Conservation (phyloP, 1,140 invertebrate species). For the Drosophila pseudoobscura region DNA sequence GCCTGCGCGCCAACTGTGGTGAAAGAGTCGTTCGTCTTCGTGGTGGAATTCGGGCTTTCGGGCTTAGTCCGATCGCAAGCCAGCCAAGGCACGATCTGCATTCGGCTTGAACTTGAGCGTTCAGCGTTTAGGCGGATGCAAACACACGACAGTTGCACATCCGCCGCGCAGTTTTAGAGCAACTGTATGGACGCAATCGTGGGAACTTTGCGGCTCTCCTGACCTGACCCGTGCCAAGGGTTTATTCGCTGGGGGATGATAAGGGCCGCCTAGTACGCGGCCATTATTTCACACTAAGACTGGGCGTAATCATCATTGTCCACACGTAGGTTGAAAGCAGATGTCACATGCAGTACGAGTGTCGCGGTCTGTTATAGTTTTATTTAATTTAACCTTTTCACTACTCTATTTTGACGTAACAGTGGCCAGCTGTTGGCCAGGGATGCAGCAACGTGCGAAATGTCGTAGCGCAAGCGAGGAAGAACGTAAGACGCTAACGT, state of each 20-base stretch:
- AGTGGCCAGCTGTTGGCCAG: constrained; percentile 43
- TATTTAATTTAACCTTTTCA: constrained; percentile 51
- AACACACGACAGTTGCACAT: constrained; percentile 19
- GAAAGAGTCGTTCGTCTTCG: not conserved
- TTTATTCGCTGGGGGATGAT: not conserved
- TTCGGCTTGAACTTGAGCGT: constrained; percentile 57
- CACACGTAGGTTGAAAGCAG: not conserved
- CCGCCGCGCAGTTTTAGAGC: constrained; percentile 37
- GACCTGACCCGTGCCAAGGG: too few relatives aligned
- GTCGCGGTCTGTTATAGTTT: constrained; percentile 18
- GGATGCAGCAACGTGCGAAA: constrained; percentile 30
- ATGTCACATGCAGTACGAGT: not conserved
- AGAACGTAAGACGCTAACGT: too few relatives aligned
- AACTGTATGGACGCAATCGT: constrained; percentile 6
- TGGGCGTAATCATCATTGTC: constrained; percentile 25
- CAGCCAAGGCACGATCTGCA: not conserved
- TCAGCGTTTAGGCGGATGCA: constrained; percentile 2
- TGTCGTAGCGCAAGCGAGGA: constrained; percentile 2
- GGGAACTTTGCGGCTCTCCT: not conserved
- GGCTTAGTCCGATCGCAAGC: too few relatives aligned
- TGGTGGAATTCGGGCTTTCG: too few relatives aligned
- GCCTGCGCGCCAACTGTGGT: constrained; percentile 43
- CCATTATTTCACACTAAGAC: constrained; percentile 19
- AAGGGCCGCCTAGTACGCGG: not conserved
- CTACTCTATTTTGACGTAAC: constrained; percentile 73